Conservation (phyloP, 2,888 invertebrate species). For the Conistra vaccinii region DNA sequence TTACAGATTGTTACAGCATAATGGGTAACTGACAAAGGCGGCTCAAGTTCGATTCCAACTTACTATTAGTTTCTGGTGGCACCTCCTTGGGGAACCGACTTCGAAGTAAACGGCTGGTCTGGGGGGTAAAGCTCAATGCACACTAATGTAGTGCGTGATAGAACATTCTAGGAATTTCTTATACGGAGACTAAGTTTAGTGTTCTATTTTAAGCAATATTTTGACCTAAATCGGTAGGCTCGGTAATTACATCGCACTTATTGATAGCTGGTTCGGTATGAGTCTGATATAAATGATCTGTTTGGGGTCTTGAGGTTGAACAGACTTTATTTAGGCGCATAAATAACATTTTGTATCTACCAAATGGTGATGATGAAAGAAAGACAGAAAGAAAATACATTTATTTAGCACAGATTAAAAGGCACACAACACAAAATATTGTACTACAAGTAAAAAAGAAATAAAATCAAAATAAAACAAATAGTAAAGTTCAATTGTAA, state of each 20-base stretch:
- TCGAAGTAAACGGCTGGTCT: slow-evolving; percentile 29
- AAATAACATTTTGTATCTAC: too few relatives aligned
- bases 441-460: too few relatives aligned
- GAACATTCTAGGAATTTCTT: slow-evolving; percentile 12
- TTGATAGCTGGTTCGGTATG: not conserved
- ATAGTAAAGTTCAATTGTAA: too few relatives aligned
- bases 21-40: slow-evolving; percentile 25
- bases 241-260: not conserved
- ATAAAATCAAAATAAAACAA: too few relatives aligned
- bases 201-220: not conserved
- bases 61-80: slow-evolving; percentile 52
- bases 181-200: not conserved
- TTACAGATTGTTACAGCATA: slow-evolving; percentile 8
- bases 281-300: too few relatives aligned
- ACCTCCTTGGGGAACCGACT: slow-evolving; percentile 37
- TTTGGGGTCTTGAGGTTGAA: too few relatives aligned
- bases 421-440: too few relatives aligned
- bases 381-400: too few relatives aligned
- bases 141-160: slow-evolving; percentile 4
- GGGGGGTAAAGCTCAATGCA: slow-evolving; percentile 3
- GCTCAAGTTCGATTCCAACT: slow-evolving; percentile 50
- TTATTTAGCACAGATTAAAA: too few relatives aligned
- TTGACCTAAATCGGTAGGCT: not conserved
- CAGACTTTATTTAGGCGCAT: not conserved
- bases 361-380: too few relatives aligned